A percentile compares a stretch with the other conserved stretches of the same genome.
phyloP scores from a whole-genome alignment of 2,113 vertebrate genomes.

The Rhodinocichla rosea region DNA sequence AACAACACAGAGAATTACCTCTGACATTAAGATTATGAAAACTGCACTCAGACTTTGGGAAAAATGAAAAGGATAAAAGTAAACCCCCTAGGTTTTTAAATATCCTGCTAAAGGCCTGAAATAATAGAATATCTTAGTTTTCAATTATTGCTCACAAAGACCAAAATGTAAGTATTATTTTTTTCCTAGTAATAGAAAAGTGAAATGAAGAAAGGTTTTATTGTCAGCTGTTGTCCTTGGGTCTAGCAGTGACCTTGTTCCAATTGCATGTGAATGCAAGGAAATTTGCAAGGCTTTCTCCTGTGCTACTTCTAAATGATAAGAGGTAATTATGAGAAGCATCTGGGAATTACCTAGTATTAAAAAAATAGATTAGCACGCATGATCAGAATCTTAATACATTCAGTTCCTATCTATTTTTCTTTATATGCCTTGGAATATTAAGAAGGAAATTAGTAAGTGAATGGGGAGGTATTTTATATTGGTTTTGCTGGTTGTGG shows the following conservation, averaged over 20 bases:
- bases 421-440: background rate
- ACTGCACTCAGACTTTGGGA: background rate
- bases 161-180: background rate
- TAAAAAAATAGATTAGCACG: slow-evolving; percentile 6
- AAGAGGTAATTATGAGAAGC: slow-evolving; percentile 43
- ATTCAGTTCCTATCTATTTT: background rate
- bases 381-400: slow-evolving; percentile 29
- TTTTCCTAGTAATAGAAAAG: background rate
- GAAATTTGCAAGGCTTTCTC: slow-evolving; percentile 7
- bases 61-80: background rate
- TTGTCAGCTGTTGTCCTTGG: slow-evolving; percentile 24
- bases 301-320: background rate
- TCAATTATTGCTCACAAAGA: background rate
- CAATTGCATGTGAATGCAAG: background rate
- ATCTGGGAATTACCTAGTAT: slow-evolving; percentile 33
- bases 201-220: background rate
- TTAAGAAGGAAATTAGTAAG: background rate
- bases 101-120: background rate
- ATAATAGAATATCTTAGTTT: background rate
- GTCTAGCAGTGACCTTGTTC: slow-evolving; percentile 32
- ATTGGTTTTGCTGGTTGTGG: background rate
- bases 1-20: background rate
- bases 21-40: background rate
- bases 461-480: background rate
- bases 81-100: background rate